Conservation (phyloP, 2,113 vertebrate species). For the Lampris megalopsis region DNA sequence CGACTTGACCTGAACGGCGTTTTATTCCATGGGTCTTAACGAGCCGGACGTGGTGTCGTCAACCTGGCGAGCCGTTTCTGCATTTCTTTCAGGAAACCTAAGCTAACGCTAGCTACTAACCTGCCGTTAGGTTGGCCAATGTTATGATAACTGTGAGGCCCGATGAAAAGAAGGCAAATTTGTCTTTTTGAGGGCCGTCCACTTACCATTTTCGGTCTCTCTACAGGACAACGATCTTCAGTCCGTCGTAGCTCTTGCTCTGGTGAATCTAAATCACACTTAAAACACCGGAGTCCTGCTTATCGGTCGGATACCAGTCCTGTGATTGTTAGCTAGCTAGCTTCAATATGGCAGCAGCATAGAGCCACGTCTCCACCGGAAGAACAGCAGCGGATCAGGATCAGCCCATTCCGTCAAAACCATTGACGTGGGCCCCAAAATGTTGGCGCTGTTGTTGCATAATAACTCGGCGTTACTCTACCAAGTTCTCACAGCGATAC, state of each 20-base stretch:
- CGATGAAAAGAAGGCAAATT: slow-evolving; percentile 30
- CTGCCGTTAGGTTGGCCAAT: slow-evolving; percentile 49
- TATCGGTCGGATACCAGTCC: slow-evolving; percentile 35
- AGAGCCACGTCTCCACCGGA: slow-evolving; percentile 83
- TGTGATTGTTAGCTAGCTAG: slow-evolving; percentile 61
- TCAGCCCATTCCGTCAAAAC: slow-evolving; percentile 59
- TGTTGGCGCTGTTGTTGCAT: neutral
- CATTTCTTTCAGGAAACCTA: slow-evolving; percentile 18
- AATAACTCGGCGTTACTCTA: neutral
- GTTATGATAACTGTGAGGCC: slow-evolving; percentile 65
- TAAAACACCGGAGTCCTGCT: slow-evolving; percentile 14
- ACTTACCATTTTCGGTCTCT: slow-evolving; percentile 76
- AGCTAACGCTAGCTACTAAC: slow-evolving; percentile 4
- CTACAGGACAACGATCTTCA: slow-evolving; percentile 39
- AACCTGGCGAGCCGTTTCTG: neutral
- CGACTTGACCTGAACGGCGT: neutral
- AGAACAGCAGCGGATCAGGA: slow-evolving; percentile 60
- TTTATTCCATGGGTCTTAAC: neutral
- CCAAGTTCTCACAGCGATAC: no score
- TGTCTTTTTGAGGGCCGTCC: neutral
- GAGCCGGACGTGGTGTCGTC: neutral
- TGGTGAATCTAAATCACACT: slow-evolving; percentile 24
- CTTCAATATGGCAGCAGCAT: slow-evolving; percentile 78
- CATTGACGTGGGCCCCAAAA: slow-evolving; percentile 63
- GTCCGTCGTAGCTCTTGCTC: slow-evolving; percentile 24